Base-by-base conservation (phyloP, 2,797 vertebrate species). In the Antrozous pallidus region DNA sequence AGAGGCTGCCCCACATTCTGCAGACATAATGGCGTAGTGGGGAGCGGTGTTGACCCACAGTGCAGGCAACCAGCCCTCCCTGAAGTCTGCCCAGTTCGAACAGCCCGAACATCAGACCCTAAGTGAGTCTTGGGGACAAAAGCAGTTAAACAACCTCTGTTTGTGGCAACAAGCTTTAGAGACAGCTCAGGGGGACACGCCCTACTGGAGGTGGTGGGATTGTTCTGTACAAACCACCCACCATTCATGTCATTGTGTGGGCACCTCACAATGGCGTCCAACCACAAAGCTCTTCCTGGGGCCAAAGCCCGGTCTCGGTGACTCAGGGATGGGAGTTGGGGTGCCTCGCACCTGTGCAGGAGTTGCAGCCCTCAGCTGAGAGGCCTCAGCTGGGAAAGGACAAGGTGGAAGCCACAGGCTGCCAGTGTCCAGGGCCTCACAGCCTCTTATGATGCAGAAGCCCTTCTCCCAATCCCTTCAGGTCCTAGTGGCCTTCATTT, bases 201-300 rank as follows among this genome's bases (percentile, higher is more conserved):
- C 77, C 77, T 56, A 13, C 8, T 5, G 8, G 93, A 91, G 81
- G 80, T 91, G 88, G 84, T 47, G 31, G 67, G 73, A 38, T 17
- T 49, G 79, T 47, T 73, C 33, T 7, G 31, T 51, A 26, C 24
- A 83, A 71, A 85, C 54, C 12, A 18, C 95, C 93, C 33, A 20
- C 33, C 54, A 63, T 95, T 93, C 80, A 65, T 54, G 51, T 70
- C 47, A 65, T 82, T 96, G 92, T 95, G 56, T 63, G 16, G 13
- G 7, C 0, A 54, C 22, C 58, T 94, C 49, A 80, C 56, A 83
- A 63, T 79, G 95, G 33, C 0, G 0, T 67, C 38, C 36, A 80
- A 56, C 74, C 12, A 0, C 79, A 93, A 85, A 61, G 69, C 33
- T 82, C 40, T 86, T 56, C 56, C 58, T 0, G 0, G 26, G 74